phyloP scores from a whole-genome alignment of 2,888 invertebrate genomes.

The Morpho achilles region DNA sequence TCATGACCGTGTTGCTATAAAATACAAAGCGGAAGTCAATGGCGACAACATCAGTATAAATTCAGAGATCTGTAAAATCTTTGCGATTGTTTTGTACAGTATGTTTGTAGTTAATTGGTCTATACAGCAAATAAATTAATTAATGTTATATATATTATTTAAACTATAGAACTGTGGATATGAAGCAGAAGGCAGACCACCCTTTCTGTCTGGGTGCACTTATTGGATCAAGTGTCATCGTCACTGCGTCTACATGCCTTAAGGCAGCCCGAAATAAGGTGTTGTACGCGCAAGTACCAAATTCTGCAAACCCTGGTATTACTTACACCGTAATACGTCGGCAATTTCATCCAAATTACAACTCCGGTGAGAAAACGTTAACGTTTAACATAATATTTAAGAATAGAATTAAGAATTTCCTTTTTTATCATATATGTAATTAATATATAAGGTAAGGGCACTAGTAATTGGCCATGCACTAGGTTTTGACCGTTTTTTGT shows the following conservation, averaged over 20 bases:
- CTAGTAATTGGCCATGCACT: too few species aligned
- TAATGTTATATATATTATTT: not conserved
- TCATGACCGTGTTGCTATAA: too few species aligned
- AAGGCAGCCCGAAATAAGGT: slow-evolving; percentile 8
- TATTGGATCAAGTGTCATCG: slow-evolving; percentile 22
- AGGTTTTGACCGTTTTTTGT: too few species aligned
- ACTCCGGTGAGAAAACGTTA: slow-evolving; percentile 21
- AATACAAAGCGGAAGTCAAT: too few species aligned
- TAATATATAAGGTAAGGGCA: too few species aligned
- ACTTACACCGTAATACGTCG: slow-evolving; percentile 20
- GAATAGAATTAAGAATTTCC: too few species aligned
- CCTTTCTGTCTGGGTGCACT: slow-evolving; percentile 27
- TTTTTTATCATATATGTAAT: too few species aligned
- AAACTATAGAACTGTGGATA: slow-evolving; percentile 1
- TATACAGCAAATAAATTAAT: not conserved
- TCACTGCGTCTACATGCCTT: slow-evolving; percentile 28
- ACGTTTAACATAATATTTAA: too few species aligned
- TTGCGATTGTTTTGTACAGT: not conserved
- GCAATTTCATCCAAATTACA: slow-evolving; percentile 22
- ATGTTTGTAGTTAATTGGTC: not conserved
- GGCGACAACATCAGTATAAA: not conserved
- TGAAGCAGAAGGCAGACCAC: not conserved
- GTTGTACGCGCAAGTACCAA: slow-evolving; percentile 26
- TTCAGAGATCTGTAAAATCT: not conserved
- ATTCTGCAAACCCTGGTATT: slow-evolving; percentile 11